Percentiles rank a stretch among this genome's conserved stretches.
These are phyloP conservation scores for Hypolimnas misippus DNA, from an alignment of 2,888 invertebrate genomes.

Conservation along the genomic window DNA sequence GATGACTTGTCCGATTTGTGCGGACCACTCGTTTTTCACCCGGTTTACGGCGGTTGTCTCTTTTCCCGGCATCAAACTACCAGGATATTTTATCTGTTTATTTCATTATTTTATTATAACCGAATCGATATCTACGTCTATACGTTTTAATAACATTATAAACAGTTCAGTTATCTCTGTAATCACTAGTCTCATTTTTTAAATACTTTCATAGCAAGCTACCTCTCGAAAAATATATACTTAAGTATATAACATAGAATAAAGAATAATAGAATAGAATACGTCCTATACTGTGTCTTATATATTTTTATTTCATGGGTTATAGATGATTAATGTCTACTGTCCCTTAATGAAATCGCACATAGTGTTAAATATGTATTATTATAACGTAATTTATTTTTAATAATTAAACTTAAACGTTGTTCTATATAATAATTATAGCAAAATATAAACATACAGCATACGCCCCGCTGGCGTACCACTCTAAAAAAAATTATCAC, in stretches of 20 bases:
- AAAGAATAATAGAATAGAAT: too few species aligned
- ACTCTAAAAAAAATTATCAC: conserved; percentile 64
- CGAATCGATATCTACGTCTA: background rate
- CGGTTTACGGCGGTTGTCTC: conserved; percentile 71
- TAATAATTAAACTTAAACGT: background rate
- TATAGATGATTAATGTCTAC: too few species aligned
- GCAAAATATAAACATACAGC: conserved; percentile 18
- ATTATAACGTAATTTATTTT: background rate
- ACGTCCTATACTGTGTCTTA: too few species aligned
- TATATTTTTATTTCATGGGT: too few species aligned
- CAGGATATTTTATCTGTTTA: conserved; percentile 20
- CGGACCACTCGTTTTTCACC: conserved; percentile 71
- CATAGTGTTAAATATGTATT: too few species aligned
- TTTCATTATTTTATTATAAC: background rate
- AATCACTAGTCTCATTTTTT: too few species aligned
- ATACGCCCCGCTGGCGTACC: conserved; percentile 59
- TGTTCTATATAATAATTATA: background rate
- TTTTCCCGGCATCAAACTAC: conserved; percentile 49
- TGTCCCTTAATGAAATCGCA: too few species aligned
- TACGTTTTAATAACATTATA: too few species aligned
- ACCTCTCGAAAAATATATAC: too few species aligned
- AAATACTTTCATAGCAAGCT: too few species aligned
- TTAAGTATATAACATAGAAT: too few species aligned
- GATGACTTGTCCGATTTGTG: conserved; percentile 80
- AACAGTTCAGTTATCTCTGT: too few species aligned